phyloP scores from a whole-genome alignment of 1,140 invertebrate species.

The Caenorhabditis inopinata region DNA sequence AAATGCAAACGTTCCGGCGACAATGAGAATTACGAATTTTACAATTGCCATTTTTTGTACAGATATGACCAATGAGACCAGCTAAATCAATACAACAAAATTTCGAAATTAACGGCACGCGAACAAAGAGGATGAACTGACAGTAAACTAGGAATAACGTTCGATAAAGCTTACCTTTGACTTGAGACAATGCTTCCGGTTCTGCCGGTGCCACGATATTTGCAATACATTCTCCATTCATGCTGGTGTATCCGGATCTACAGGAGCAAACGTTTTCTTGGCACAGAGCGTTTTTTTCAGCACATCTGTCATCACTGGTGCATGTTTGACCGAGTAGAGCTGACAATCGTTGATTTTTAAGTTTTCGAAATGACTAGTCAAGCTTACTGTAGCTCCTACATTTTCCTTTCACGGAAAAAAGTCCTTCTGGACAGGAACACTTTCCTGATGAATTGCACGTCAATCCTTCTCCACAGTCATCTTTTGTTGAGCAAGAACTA shows the following conservation, averaged over 20 bases:
- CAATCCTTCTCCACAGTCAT: background rate
- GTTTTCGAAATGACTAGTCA: too few relatives aligned
- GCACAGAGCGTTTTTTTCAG: background rate
- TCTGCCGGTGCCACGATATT: background rate
- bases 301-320: background rate
- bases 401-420: background rate
- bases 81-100: conserved; percentile 26
- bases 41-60: conserved; percentile 20
- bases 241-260: background rate
- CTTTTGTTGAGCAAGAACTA: background rate
- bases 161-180: background rate
- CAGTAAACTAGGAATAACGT: background rate
- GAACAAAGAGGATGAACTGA: background rate
- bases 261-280: conserved; percentile 3
- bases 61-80: conserved; percentile 34
- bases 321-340: background rate
- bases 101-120: conserved; percentile 14
- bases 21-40: conserved; percentile 28
- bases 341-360: background rate
- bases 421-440: background rate
- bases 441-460: background rate
- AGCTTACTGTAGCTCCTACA: background rate
- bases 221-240: background rate
- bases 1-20: conserved; percentile 25
- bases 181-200: conserved; percentile 9